A percentile compares a stretch with the other conserved stretches of the same genome.
Evolutionary conservation across 2,797 vertebrate genomes (phyloP).

Genomic region (Taeniopygia guttata): DNA sequence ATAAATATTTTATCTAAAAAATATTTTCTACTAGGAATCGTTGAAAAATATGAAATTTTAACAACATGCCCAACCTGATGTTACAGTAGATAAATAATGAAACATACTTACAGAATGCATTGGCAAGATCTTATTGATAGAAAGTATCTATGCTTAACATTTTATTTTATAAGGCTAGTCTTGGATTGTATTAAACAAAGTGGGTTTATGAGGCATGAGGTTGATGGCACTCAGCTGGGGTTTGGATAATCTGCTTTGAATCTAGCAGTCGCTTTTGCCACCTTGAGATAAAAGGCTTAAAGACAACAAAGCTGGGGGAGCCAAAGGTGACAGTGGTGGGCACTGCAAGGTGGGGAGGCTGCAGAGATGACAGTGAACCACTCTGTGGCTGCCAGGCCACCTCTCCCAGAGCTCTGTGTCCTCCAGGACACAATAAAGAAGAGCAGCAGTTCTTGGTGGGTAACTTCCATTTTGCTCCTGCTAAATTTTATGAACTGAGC

Average conservation of each 20-base stretch:
- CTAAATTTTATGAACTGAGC: neutral
- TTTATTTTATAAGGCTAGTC: neutral
- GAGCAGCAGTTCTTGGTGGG: neutral
- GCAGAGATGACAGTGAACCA: neutral
- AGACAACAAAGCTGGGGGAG: neutral
- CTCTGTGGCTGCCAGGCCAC: neutral
- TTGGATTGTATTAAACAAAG: neutral
- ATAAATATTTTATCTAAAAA: constrained; percentile 43
- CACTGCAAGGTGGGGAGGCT: neutral
- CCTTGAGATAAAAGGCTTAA: neutral
- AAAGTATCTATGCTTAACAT: neutral
- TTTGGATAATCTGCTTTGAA: neutral
- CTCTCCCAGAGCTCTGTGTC: neutral
- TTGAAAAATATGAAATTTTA: constrained; percentile 24
- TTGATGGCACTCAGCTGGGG: neutral
- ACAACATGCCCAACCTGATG: neutral
- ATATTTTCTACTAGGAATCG: constrained; percentile 6
- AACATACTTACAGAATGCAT: neutral
- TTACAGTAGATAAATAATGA: constrained; percentile 29
- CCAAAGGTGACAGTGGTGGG: neutral
- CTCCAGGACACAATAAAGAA: neutral
- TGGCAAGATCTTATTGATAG: neutral
- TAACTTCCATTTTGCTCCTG: neutral
- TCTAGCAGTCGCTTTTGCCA: neutral
- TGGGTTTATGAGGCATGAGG: neutral